These are phyloP conservation scores for Trididemnum nubilum DNA, from an alignment of 23 tunicate genomes.

Conservation along the genomic window DNA sequence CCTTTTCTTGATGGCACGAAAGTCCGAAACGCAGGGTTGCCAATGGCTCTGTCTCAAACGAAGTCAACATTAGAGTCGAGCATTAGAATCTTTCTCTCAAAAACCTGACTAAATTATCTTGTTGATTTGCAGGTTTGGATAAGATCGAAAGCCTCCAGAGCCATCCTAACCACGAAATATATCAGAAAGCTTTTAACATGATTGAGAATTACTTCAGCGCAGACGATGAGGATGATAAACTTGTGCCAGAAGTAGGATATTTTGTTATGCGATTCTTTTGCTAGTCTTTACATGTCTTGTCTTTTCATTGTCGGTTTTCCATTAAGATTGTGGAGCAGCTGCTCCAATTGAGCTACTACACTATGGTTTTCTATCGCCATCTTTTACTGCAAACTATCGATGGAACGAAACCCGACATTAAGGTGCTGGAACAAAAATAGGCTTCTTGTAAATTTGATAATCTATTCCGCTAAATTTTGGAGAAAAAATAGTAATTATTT, in stretches of 20 bases:
- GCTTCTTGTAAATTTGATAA: no score
- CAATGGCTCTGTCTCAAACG: background rate
- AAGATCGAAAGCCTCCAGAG: conserved; percentile 79
- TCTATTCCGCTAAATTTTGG: no score
- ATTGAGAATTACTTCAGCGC: conserved; percentile 69
- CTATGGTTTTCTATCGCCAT: no score
- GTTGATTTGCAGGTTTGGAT: conserved; percentile 55
- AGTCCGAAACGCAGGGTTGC: no score
- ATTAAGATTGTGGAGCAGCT: background rate
- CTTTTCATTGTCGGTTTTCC: background rate
- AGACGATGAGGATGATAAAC: conserved; percentile 64
- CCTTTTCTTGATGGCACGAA: no score
- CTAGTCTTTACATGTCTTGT: background rate
- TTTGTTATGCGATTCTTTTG: background rate
- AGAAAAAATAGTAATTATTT: no score
- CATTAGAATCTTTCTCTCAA: no score
- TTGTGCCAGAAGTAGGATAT: conserved; percentile 46
- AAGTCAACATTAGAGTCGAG: no score
- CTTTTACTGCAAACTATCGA: no score
- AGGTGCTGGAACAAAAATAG: no score
- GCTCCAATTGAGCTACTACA: no score
- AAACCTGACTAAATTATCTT: background rate
- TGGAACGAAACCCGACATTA: no score
- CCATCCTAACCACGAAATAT: conserved; percentile 74
- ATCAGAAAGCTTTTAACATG: conserved; percentile 76